Percentiles rank a stretch among this genome's conserved stretches.
Evolutionary conservation across 2,113 vertebrate species (phyloP).

Genomic region (Prionailurus viverrinus): DNA sequence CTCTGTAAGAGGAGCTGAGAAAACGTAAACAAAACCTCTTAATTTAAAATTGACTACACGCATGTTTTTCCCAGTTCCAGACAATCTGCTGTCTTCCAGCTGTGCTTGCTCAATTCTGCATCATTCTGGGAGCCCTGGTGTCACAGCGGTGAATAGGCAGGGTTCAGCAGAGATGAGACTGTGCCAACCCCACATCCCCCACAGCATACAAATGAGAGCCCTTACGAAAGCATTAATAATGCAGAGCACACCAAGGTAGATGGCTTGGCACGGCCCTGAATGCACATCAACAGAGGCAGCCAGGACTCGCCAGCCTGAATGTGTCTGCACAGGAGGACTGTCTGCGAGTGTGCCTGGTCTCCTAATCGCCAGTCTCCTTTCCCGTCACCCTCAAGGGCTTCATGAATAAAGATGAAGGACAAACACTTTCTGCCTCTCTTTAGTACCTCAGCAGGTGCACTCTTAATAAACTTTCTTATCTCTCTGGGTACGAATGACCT

Average conservation of each 20-base stretch:
- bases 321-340: slow-evolving; percentile 67
- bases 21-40: slow-evolving; percentile 80
- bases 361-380: slow-evolving; percentile 85
- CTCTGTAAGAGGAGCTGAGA: slow-evolving; percentile 70
- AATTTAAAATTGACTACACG: slow-evolving; percentile 75
- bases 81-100: slow-evolving; percentile 78
- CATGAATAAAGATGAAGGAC: slow-evolving; percentile 87
- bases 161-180: slow-evolving; percentile 30
- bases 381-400: slow-evolving; percentile 88
- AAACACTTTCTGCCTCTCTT: slow-evolving; percentile 66
- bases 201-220: slow-evolving; percentile 62
- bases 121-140: slow-evolving; percentile 54
- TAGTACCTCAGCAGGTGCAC: slow-evolving; percentile 65
- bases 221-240: slow-evolving; percentile 76
- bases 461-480: slow-evolving; percentile 87
- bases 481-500: slow-evolving; percentile 84
- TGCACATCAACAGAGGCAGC: slow-evolving; percentile 73
- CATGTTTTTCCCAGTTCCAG: slow-evolving; percentile 50
- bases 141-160: slow-evolving; percentile 41
- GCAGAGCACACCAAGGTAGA: slow-evolving; percentile 70
- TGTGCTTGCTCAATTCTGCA: slow-evolving; percentile 73
- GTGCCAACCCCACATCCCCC: slow-evolving; percentile 58
- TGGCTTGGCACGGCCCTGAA: slow-evolving; percentile 66
- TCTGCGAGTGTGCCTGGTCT: slow-evolving; percentile 53
- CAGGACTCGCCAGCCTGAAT: slow-evolving; percentile 70